Evolutionary conservation across 2,888 invertebrate genomes (phyloP).

Genomic region (Empis livida): DNA sequence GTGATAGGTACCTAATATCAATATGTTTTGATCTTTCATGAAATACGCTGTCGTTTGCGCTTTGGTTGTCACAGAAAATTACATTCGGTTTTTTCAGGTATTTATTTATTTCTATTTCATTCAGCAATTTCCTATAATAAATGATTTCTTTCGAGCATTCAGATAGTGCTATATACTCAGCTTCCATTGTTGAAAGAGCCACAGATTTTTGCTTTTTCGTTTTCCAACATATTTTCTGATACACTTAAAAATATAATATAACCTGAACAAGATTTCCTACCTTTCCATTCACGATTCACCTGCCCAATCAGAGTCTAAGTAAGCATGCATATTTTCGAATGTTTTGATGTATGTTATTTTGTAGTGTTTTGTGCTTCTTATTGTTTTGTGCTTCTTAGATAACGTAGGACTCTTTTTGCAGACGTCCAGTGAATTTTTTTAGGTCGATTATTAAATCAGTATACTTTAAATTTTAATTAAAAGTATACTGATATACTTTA

Average conservation of each 20-base stretch:
- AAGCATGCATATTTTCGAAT: neutral
- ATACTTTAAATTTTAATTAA: no score
- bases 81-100: no score
- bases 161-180: no score
- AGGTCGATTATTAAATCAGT: conserved; percentile 4
- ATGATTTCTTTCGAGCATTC: no score
- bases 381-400: no score
- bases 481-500: no score
- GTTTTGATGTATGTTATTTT: neutral
- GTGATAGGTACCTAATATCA: neutral
- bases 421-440: neutral
- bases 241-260: neutral
- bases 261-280: neutral
- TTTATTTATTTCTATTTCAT: no score
- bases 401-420: neutral
- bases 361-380: no score
- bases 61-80: conserved; percentile 1
- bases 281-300: neutral
- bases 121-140: no score
- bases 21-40: neutral
- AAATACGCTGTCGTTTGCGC: neutral
- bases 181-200: no score
- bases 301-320: neutral
- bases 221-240: neutral
- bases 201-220: no score